These are phyloP conservation scores for Ephialtes manifestator DNA, from an alignment of 2,888 invertebrate species.

Conservation along the genomic window DNA sequence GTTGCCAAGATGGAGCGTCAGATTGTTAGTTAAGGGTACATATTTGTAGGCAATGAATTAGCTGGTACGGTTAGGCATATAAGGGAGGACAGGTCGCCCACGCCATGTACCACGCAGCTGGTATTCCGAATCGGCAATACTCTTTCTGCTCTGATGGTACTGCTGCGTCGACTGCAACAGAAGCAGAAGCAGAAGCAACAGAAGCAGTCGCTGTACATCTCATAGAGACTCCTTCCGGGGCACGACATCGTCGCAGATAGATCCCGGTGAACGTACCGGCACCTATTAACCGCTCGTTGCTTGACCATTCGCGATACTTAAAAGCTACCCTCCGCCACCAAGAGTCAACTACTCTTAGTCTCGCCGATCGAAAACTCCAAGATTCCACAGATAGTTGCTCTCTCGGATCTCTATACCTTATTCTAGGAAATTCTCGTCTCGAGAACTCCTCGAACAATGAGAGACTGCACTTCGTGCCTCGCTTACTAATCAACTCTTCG, in stretches of 20 bases:
- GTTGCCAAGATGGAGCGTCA: slow-evolving; percentile 26
- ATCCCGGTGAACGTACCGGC: slow-evolving; percentile 39
- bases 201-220: not conserved
- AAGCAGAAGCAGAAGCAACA: not conserved
- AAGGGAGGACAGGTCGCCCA: slow-evolving; percentile 72
- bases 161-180: not conserved
- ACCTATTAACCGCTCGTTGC: slow-evolving; percentile 26
- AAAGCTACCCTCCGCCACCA: slow-evolving; percentile 8
- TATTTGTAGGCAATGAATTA: slow-evolving; percentile 71
- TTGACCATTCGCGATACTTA: slow-evolving; percentile 36
- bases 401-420: slow-evolving; percentile 24
- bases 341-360: not conserved
- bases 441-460: slow-evolving; percentile 38
- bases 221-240: slow-evolving; percentile 52
- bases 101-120: slow-evolving; percentile 57
- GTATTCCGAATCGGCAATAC: slow-evolving; percentile 33
- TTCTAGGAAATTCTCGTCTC: slow-evolving; percentile 56
- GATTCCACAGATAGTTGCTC: slow-evolving; percentile 46
- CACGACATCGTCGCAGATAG: slow-evolving; percentile 50
- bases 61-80: slow-evolving; percentile 69
- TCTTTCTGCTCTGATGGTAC: not conserved
- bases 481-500: slow-evolving; percentile 32
- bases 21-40: slow-evolving; percentile 58
- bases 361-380: slow-evolving; percentile 15
- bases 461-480: slow-evolving; percentile 24